These are phyloP conservation scores for Avahi laniger DNA, from an alignment of 2,797 vertebrate genomes.

Conservation along the genomic window DNA sequence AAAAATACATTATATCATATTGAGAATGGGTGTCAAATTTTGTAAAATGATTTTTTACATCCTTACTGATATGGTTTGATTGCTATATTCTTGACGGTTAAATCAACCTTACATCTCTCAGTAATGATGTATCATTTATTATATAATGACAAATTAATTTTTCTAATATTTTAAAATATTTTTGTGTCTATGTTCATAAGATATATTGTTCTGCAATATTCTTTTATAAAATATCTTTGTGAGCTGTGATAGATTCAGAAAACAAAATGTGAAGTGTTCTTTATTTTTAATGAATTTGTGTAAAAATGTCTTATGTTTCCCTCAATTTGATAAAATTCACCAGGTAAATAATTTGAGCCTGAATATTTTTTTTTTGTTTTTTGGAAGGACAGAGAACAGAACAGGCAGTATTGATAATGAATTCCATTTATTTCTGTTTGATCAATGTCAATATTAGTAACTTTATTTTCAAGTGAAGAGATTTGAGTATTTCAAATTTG, in stretches of 20 bases:
- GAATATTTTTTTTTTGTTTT: background rate
- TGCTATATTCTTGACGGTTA: background rate
- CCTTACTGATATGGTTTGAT: background rate
- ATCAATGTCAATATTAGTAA: background rate
- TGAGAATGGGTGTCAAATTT: background rate
- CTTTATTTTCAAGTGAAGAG: background rate
- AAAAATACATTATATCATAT: background rate
- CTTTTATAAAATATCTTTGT: background rate
- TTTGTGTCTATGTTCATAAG: background rate
- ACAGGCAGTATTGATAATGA: background rate
- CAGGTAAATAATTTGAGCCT: background rate
- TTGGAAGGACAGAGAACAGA: background rate
- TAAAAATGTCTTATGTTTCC: background rate
- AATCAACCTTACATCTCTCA: background rate
- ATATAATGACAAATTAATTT: background rate
- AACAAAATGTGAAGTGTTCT: background rate
- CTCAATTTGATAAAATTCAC: background rate
- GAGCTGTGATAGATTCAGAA: background rate
- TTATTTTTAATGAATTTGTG: background rate
- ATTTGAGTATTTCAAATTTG: background rate
- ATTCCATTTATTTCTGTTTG: background rate
- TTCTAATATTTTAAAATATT: background rate
- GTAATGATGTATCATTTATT: background rate
- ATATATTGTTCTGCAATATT: background rate
- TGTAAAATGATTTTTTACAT: background rate